phyloP scores from a whole-genome alignment of 2,888 invertebrate genomes.

The Ceratothoa steindachneri region DNA sequence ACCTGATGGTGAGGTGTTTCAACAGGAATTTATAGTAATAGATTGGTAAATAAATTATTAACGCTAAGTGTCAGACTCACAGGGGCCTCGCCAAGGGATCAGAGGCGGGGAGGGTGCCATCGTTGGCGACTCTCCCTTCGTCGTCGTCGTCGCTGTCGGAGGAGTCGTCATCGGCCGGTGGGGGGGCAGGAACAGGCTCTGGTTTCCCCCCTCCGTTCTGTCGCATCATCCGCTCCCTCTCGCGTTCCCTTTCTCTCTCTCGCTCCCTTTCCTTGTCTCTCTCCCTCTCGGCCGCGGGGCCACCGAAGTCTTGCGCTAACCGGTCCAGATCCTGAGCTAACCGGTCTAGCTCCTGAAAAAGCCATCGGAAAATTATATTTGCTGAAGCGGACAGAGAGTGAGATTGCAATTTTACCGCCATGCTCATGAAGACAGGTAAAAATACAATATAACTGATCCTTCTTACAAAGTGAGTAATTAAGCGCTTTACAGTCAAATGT shows the following conservation, averaged over 20 bases:
- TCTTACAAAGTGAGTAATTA: too few species aligned
- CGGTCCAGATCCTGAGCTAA: slow-evolving; percentile 83
- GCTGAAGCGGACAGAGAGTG: too few species aligned
- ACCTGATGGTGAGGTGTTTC: too few species aligned
- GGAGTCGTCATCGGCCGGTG: slow-evolving; percentile 50
- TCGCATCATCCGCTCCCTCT: slow-evolving; percentile 37
- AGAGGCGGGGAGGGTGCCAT: slow-evolving; percentile 90
- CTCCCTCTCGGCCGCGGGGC: slow-evolving; percentile 28
- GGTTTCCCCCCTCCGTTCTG: slow-evolving; percentile 48
- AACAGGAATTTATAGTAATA: too few species aligned
- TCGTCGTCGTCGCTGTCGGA: slow-evolving; percentile 51
- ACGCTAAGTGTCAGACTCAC: too few species aligned
- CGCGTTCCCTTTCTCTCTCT: slow-evolving; percentile 18
- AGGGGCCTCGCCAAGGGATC: slow-evolving; percentile 96
- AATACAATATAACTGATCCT: too few species aligned
- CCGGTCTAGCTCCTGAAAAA: slow-evolving; percentile 84
- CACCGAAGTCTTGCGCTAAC: slow-evolving; percentile 10
- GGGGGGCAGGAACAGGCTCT: slow-evolving; percentile 59
- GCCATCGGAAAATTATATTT: too few species aligned
- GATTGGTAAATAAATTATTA: too few species aligned
- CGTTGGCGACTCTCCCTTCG: slow-evolving; percentile 69
- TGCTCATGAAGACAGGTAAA: too few species aligned
- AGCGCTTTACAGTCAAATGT: too few species aligned
- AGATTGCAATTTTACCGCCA: too few species aligned
- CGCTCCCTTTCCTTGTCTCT: slow-evolving; percentile 19